Evolutionary conservation across 1,140 invertebrate genomes (phyloP), one percentile per base, ranked within the genome.

Genomic region (Heliconius hewitsoni): DNA sequence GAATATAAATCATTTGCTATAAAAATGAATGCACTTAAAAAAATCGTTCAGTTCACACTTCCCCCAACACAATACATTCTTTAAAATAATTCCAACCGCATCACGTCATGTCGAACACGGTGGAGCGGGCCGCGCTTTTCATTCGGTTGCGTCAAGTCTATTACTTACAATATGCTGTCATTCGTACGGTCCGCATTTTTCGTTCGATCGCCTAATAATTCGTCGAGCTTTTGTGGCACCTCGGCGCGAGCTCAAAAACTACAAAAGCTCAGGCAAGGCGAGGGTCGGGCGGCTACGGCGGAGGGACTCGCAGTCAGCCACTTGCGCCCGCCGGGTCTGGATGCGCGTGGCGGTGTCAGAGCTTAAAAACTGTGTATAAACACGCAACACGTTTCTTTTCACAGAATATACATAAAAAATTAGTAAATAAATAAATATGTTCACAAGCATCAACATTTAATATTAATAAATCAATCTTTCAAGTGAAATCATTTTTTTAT

Each of bases 241-340:
- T 93, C 90, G 85, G 86, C 91, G 88, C 86, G 86, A 86, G 88
- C 89, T 91, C 92, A 93, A 94, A 94, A 94, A 93, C 87, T 87
- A 90, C 85, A 85, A 94, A 93, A 92, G 89, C 88, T 89, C 78
- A 83, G 78, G 78, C 84, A 46, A 16, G 42, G 13, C 42, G 87
- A 90, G 89, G 87, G 89, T 90, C 88, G 86, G 82, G 84, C 81
- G 83, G 82, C 86, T 30, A 75, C 78, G 39, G 79, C 79, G 80
- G 77, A 66, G 78, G 78, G 74, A 66, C 80, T 19, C 55, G 30
- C 88, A 94, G 91, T 91, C 87, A 79, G 81, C 71, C 87, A 83
- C 86, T 79, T 70, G 82, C 86, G 74, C 71, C 79, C 84, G 79
- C 23, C 71, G 77, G 34, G 85, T 60, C 46, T 73, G 85, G 85